Evolutionary conservation across 2,113 vertebrate genomes (phyloP).

Genomic region (Cheirogaleus medius): DNA sequence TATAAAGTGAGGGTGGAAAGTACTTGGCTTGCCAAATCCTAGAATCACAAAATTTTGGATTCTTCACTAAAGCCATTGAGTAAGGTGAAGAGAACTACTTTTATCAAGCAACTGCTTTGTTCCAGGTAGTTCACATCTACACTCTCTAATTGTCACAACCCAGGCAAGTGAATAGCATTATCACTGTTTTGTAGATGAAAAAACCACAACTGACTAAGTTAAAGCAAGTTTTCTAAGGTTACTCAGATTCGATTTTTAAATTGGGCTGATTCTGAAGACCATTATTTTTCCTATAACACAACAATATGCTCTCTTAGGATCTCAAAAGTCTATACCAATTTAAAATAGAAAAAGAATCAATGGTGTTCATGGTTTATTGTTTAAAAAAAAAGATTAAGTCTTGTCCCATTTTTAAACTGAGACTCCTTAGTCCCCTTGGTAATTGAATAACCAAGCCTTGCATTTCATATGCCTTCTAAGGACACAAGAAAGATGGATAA

Average conservation of each 20-base stretch:
- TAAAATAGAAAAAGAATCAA: background rate
- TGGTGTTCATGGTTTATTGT: background rate
- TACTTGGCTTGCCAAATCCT: background rate
- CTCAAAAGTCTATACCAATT: background rate
- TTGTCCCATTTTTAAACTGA: background rate
- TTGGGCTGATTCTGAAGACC: background rate
- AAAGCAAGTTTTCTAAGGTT: background rate
- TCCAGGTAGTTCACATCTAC: background rate
- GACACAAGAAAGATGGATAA: background rate
- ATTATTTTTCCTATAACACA: background rate
- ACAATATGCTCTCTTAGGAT: background rate
- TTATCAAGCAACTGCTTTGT: background rate
- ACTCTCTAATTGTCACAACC: background rate
- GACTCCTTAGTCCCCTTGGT: background rate
- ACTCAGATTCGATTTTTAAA: background rate
- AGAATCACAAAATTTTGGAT: background rate
- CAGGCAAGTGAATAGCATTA: background rate
- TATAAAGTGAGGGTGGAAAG: background rate
- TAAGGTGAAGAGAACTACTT: background rate
- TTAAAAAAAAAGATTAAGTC: background rate
- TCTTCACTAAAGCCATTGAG: background rate
- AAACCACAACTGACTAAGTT: background rate
- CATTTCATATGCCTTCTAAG: background rate
- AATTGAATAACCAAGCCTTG: background rate
- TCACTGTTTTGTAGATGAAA: background rate